Evolutionary conservation across 1,140 invertebrate genomes (phyloP).

Genomic region (Arctopsyche grandis): DNA sequence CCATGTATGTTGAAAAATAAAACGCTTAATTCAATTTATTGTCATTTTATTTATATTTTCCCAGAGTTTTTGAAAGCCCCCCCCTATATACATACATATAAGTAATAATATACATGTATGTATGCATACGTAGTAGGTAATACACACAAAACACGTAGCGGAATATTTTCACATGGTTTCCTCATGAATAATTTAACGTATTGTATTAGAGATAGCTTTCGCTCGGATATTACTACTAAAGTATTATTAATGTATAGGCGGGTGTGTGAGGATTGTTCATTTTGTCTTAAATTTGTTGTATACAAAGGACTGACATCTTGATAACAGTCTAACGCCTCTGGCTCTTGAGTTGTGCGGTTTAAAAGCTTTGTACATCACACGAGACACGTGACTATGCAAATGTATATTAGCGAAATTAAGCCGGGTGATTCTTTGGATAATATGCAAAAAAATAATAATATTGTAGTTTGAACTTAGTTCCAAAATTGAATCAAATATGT

Average conservation of each 20-base stretch:
- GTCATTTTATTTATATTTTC: no score
- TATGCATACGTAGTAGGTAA: not conserved
- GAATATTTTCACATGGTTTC: constrained; percentile 30
- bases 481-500: no score
- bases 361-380: constrained; percentile 1
- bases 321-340: constrained; percentile 12
- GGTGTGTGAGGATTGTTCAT: constrained; percentile 21
- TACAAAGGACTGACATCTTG: constrained; percentile 28
- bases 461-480: no score
- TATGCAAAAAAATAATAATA: no score
- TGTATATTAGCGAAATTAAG: not conserved
- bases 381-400: not conserved
- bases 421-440: no score
- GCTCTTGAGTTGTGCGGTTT: constrained; percentile 21
- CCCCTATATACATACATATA: constrained; percentile 9
- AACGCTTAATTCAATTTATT: no score
- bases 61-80: no score
- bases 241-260: constrained; percentile 25
- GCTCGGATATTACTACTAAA: constrained; percentile 19
- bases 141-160: constrained; percentile 3
- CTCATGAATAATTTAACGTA: constrained; percentile 32
- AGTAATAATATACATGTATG: not conserved
- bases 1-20: no score
- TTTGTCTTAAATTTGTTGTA: constrained; percentile 27
- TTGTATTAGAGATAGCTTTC: constrained; percentile 32